Evolutionary conservation across 35 echinoderm and acorn worm species (phyloP).

Genomic region (Lytechinus variegatus): DNA sequence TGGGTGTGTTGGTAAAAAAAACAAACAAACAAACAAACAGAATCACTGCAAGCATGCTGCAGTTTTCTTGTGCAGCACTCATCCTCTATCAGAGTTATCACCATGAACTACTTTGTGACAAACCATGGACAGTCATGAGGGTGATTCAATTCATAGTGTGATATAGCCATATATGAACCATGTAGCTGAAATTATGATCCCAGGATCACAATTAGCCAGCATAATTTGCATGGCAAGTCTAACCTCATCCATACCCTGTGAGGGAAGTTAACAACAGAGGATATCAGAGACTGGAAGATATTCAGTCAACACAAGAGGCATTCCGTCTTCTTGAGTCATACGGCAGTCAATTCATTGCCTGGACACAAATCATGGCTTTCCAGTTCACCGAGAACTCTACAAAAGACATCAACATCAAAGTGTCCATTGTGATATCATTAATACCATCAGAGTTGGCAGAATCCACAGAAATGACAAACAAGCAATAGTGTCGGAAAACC

Average conservation of each 20-base stretch:
- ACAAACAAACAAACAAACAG: no score
- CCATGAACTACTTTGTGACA: conserved; percentile 70
- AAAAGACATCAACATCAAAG: no score
- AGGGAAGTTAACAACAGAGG: neutral
- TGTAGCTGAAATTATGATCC: conserved; percentile 38
- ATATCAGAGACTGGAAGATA: no score
- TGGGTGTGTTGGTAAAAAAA: conserved; percentile 80
- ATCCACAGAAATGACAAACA: no score
- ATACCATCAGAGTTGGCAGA: no score
- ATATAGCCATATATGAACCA: conserved; percentile 53
- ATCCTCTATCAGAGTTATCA: conserved; percentile 32
- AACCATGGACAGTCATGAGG: conserved; percentile 81
- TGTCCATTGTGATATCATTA: no score
- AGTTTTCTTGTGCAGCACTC: conserved; percentile 25
- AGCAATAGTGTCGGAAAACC: no score
- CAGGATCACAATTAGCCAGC: conserved; percentile 35
- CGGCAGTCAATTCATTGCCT: no score
- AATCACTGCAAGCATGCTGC: conserved; percentile 64
- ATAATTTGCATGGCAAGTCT: conserved; percentile 56
- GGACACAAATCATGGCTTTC: no score
- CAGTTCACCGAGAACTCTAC: no score
- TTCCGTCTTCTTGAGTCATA: no score
- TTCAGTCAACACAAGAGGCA: no score
- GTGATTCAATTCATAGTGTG: conserved; percentile 70
- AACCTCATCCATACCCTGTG: neutral